A percentile compares a stretch with the other conserved stretches of the same genome.
Conservation (phyloP, 2,888 invertebrate species). For the Sphinx pinastri region DNA sequence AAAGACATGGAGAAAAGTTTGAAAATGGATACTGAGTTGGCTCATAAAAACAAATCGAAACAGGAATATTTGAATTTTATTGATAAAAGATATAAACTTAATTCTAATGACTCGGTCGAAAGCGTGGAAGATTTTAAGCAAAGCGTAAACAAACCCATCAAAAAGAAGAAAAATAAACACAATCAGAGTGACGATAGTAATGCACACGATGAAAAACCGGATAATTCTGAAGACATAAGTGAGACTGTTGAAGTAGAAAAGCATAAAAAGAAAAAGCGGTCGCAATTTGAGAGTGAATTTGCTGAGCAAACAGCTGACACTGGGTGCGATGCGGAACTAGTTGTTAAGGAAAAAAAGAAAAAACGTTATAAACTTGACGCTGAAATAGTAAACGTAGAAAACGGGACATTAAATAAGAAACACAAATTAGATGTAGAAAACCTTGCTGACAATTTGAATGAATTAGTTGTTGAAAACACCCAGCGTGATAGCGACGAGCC, state of each 20-base stretch:
- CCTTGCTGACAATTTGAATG: constrained; percentile 33
- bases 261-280: constrained; percentile 13
- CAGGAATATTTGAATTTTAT: too few relatives aligned
- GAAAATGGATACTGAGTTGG: constrained; percentile 33
- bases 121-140: not conserved
- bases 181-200: not conserved
- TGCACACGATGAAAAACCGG: not conserved
- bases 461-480: constrained; percentile 32
- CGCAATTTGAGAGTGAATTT: constrained; percentile 16
- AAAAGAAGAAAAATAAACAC: not conserved
- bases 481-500: constrained; percentile 25
- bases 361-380: constrained; percentile 31
- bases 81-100: not conserved
- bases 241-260: constrained; percentile 29
- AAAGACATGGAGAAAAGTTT: constrained; percentile 63
- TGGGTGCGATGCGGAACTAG: constrained; percentile 27
- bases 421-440: constrained; percentile 39
- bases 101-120: not conserved
- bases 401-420: constrained; percentile 44
- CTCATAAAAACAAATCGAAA: constrained; percentile 29
- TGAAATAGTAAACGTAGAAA: constrained; percentile 31
- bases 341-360: constrained; percentile 38
- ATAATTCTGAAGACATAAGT: not conserved
- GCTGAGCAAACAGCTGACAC: constrained; percentile 27
- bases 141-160: not conserved